phyloP scores from a whole-genome alignment of 2,888 invertebrate species.

The Cabera pusaria region DNA sequence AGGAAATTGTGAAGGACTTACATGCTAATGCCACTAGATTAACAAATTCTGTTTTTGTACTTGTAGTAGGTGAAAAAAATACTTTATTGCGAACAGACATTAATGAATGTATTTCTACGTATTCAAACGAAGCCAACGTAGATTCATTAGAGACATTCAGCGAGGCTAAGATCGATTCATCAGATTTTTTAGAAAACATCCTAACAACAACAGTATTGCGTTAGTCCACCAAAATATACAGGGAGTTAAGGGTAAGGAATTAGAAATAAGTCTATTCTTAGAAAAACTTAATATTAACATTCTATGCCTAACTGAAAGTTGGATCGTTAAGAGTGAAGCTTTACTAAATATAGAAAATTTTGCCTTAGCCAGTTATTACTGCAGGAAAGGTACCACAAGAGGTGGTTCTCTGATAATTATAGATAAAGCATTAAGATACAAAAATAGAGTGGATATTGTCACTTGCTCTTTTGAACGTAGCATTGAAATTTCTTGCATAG shows the following conservation, averaged over 20 bases:
- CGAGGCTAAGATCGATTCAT: no score
- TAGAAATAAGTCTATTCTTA: conserved; percentile 5
- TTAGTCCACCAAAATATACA: neutral
- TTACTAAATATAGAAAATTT: no score
- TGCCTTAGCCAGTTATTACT: neutral
- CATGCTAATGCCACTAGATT: no score
- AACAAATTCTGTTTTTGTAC: no score
- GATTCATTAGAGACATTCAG: no score
- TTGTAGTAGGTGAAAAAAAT: no score
- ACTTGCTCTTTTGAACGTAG: neutral
- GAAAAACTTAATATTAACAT: conserved; percentile 1
- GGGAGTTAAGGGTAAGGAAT: conserved; percentile 3
- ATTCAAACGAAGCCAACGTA: no score
- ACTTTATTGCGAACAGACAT: no score
- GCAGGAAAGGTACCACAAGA: neutral
- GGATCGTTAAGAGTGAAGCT: neutral
- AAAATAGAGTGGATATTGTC: neutral
- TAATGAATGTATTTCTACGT: no score
- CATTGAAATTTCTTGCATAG: conserved; percentile 1
- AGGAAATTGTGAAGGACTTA: no score
- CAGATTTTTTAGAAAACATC: no score
- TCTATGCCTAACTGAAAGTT: conserved; percentile 4
- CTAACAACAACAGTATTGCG: neutral
- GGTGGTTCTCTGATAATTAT: neutral
- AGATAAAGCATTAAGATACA: neutral